Evolutionary conservation across 2,113 vertebrate species (phyloP), one percentile per base, ranked within the genome.

Genomic region (Mus spicilegus): DNA sequence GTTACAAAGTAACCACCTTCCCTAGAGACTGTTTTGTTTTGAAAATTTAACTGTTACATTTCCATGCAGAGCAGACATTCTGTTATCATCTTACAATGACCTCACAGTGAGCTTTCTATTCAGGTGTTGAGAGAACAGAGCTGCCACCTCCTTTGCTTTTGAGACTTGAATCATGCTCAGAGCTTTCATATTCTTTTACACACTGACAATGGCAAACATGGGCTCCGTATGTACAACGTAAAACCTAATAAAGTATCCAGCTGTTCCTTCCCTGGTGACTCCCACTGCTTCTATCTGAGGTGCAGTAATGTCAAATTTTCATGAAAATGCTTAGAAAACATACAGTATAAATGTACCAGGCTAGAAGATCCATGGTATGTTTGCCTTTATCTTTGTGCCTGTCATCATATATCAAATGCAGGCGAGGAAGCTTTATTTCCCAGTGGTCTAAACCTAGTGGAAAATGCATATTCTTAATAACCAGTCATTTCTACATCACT

Each of bases 181-280:
- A 98, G 98, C 98, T 98, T 98, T 98, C 98, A 98, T 99, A 98
- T 98, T 97, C 98, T 98, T 98, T 99, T 98, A 98, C 82, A 84
- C 94, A 96, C 96, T 98, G 98, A 99, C 98, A 98, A 97, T 98
- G 96, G 98, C 96, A 98, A 99, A 98, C 98, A 98, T 81, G 98
- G 98, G 96, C 96, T 98, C 98, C 98, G 98, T 99, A 98, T 98
- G 98, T 98, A 99, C 56, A 6, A 98, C 98, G 99, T 98, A 98
- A 99, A 99, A 98, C 95, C 97, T 98, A 98, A 98, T 98, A 98
- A 98, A 98, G 97, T 97, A 98, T 97, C 98, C 99, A 99, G 99
- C 99, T 99, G 99, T 98, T 99, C 97, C 90, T 97, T 99, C 98
- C 98, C 99, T 96, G 78, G 98, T 98, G 98, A 97, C 72, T 95